Base-by-base conservation (phyloP, 2,797 vertebrate species). In the Parauchenoglanis ngamensis region DNA sequence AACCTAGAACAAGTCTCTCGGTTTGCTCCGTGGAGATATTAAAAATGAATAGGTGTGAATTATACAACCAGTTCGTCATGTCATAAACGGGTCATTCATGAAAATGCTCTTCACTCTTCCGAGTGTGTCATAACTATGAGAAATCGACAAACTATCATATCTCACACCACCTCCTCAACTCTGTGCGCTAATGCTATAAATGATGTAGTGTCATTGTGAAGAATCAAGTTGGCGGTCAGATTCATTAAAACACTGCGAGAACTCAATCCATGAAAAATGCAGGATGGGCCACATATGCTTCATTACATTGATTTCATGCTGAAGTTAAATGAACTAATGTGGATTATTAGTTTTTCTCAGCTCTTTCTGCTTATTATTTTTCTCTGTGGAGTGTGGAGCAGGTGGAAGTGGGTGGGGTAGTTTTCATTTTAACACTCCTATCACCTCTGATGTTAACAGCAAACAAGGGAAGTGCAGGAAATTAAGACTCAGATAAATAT, bases 401-500 rank as follows among this genome's bases (percentile, higher is more conserved):
- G 67, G 46, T 76, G 73, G 59, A 19, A 56, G 85, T 67, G 85
- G 35, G 75, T 52, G 70, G 79, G 52, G 8, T 4, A 19, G 52
- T 88, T 86, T 91, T 89, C 86, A 86, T 89, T 91, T 87, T 61
- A 89, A 85, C 70, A 65, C 72, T 89, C 85, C 87, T 90, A 89
- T 90, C 67, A 67, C 88, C 85, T 88, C 78, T 28, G 88, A 88
- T 65, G 76, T 70, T 91, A 90, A 91, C 90, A 82, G 88, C 75
- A 87, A 89, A 88, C 75, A 88, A 87, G 70, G 81, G 79, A 88
- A 90, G 83, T 86, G 86, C 92, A 94, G 94, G 94, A 96, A 95
- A 95, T 94, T 92, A 94, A 92, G 80, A 52, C 77, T 89, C 90
- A 78, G 92, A 92, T 94, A 93, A 93, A 94, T 93, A 94, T 91